Conservation (phyloP, 2,797 vertebrate species). For the Gymnopithys bicolor region DNA sequence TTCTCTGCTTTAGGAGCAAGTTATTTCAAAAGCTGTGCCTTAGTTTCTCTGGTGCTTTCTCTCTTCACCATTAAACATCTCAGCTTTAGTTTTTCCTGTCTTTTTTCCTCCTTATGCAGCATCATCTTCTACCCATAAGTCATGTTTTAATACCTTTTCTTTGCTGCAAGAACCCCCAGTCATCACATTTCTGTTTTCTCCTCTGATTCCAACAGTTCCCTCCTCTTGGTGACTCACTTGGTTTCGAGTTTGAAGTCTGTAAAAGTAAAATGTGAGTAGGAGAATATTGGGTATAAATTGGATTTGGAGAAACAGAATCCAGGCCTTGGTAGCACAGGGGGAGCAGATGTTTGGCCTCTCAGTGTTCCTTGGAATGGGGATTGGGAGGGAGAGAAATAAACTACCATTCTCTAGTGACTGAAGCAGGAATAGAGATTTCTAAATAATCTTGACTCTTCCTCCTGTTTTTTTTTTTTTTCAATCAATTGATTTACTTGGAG, state of each 20-base stretch:
- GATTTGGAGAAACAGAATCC: background rate
- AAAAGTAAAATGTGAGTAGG: background rate
- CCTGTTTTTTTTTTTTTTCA: background rate
- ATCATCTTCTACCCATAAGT: background rate
- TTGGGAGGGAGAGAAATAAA: background rate
- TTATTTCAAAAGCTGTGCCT: background rate
- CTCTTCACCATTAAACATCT: background rate
- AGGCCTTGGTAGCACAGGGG: fast-evolving
- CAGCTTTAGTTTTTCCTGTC: background rate
- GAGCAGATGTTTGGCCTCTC: background rate
- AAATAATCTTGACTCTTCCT: background rate
- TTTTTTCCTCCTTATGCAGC: background rate
- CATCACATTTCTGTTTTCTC: background rate
- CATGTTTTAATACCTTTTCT: background rate
- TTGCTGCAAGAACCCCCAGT: background rate
- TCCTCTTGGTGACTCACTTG: background rate
- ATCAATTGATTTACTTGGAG: background rate
- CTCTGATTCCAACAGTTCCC: background rate
- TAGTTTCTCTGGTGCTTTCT: background rate
- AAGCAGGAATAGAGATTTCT: background rate
- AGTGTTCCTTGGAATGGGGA: background rate
- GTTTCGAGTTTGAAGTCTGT: background rate
- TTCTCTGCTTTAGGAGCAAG: background rate
- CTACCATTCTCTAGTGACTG: background rate
- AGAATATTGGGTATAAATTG: fast-evolving